Evolutionary conservation across 2,888 invertebrate species (phyloP).

Genomic region (Himalopsyche tibetana): DNA sequence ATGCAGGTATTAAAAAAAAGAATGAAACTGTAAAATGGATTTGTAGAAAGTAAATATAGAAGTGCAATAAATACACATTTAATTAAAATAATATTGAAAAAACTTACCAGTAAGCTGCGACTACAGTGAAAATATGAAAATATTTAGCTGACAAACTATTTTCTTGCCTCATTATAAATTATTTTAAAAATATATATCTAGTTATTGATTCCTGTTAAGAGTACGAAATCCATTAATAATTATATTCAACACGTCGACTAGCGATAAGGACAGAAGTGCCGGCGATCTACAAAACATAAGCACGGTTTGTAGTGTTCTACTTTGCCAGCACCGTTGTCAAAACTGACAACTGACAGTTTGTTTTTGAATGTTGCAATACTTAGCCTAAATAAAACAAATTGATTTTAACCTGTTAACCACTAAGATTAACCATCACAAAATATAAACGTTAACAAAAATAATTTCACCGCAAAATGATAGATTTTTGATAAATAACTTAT

Average conservation of each 20-base stretch:
- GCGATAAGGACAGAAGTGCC: conserved; percentile 18
- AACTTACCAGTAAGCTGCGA: conserved; percentile 86
- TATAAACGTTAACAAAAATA: too few species aligned
- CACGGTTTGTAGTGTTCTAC: background rate
- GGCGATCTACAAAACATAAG: background rate
- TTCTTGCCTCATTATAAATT: conserved; percentile 56
- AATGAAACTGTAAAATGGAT: background rate
- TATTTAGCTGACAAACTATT: conserved; percentile 74
- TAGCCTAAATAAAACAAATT: background rate
- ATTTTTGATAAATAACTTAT: too few species aligned
- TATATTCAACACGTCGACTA: background rate
- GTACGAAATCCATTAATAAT: background rate
- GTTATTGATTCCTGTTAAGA: background rate
- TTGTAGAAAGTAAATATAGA: background rate
- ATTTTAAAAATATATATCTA: conserved; percentile 4
- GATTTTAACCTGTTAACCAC: too few species aligned
- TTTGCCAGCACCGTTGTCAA: background rate
- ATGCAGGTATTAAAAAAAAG: too few species aligned
- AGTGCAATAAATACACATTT: background rate
- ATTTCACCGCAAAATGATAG: too few species aligned
- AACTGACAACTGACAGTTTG: conserved; percentile 15
- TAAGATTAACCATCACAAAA: too few species aligned
- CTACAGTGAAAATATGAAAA: conserved; percentile 84
- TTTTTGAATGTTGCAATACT: background rate
- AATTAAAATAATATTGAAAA: conserved; percentile 8